Evolutionary conservation across 1,140 invertebrate genomes (phyloP), one percentile per base, ranked within the genome.

Genomic region (Drosophila kanapiae): DNA sequence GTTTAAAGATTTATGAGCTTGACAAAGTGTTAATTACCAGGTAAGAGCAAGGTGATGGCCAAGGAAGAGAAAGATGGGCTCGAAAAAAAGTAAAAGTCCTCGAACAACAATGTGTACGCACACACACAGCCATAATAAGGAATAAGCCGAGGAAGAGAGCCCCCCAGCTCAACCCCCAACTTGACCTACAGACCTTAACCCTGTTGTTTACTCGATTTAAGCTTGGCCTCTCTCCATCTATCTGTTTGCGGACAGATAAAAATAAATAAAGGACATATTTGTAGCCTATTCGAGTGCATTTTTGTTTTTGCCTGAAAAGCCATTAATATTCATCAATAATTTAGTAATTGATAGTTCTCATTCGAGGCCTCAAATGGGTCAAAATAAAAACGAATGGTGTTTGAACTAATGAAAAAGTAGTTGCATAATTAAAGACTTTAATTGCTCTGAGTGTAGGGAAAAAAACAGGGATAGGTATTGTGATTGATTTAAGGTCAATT

Each of bases 21-120:
- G 82, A 87, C 83, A 82, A 87, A 87, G 84, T 88, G 84, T 87
- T 83, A 88, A 88, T 88, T 88, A 88, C 84, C 69, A 75, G 62
- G 49, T 59, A 51, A 70, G 51, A 65, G 47, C 56, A 47, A 67
- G 61, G 67, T 33, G 63, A 64, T 31, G 40, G 51, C 11, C 13
- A 33, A 29, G 23, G 37, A 11, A 31, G 49, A 51, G 49, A 33
- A 56, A 33, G 48, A 42, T 62, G 45, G 51, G 23, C 47, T 54
- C 27, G 23, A 11, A 31, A 35, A 65, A 43, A 70, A 38, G 62
- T 68, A 29, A 40, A 65, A 75, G 48, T 63, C 45, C 68, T 42
- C n/a, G 43, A 18, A 53, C 61, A 67, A 65, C 29, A 51, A 33
- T 11, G 16, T 48, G 45, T 51, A 38, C 29, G 48, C 64, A 48